Evolutionary conservation across 2,113 vertebrate genomes (phyloP), one percentile per base, ranked within the genome.

Genomic region (Fukomys damarensis): DNA sequence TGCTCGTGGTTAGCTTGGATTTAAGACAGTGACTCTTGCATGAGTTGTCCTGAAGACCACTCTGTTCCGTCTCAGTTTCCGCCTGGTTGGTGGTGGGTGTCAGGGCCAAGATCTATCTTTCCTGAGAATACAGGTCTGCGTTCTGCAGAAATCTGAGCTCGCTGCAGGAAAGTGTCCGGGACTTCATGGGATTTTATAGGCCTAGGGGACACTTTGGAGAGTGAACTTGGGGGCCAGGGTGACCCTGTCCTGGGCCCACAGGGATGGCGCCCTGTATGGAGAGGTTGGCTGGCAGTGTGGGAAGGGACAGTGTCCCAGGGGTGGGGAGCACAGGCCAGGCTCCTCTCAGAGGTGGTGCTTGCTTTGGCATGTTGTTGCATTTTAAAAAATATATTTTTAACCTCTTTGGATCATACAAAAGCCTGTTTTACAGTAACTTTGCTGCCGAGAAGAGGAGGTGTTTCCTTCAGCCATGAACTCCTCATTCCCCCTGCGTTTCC

Each of bases 381-480:
- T 91, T 97, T 84, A 89, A 97, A 28, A 97, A 77, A n/a, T 70
- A 95, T 96, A 76, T 12, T 93, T 68, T 87, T 94, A 72, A 61
- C 7, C 52, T 90, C 95, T 96, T 94, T 83, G 96, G 86, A 97
- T 98, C 97, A 97, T 96, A 82, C 52, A 54, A 65, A 17, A 5
- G 70, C 74, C 80, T 95, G 41, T 97, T 93, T 98, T 96, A 77
- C 79, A 97, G 76, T 92, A 94, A 95, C 89, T 93, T 46, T 38
- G 52, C 97, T 86, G 93, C 94, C 96, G 87, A 97, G 93, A 98
- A 96, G 89, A 98, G 92, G 79, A 87, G 0, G 66, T 81, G 59
- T 85, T 95, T 7, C 81, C 95, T 91, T 92, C 90, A 89, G 95
- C 96, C 38, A 99, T 99, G 99, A 99, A 98, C 96, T 96, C 80